These are phyloP conservation scores for Himalopsyche phryganea DNA, from an alignment of 1,140 invertebrate species.

Conservation along the genomic window DNA sequence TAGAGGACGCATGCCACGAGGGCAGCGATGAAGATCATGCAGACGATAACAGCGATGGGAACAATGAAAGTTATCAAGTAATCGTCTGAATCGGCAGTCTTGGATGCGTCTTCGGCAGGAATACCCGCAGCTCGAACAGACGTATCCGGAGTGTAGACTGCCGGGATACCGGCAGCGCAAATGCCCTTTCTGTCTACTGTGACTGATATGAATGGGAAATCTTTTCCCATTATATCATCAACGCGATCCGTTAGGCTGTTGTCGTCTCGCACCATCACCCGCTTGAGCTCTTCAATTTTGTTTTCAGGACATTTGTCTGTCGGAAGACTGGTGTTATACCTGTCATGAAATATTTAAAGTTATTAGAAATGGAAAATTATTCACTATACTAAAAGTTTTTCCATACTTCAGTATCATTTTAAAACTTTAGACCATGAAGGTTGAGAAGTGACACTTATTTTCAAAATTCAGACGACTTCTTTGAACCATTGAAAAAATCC, in stretches of 20 bases:
- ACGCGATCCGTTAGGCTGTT: constrained; percentile 62
- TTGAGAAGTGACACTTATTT: too few species aligned
- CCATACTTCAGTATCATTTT: background rate
- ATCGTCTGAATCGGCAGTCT: constrained; percentile 58
- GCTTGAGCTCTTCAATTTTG: constrained; percentile 67
- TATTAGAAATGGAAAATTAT: background rate
- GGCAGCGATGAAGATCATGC: constrained; percentile 82
- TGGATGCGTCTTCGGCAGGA: constrained; percentile 47
- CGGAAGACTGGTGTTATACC: constrained; percentile 51
- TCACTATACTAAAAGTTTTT: constrained; percentile 2
- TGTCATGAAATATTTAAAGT: constrained; percentile 29
- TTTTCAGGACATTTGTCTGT: constrained; percentile 69
- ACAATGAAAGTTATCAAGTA: constrained; percentile 88
- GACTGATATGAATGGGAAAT: constrained; percentile 74
- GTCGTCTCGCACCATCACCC: constrained; percentile 66
- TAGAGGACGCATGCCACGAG: constrained; percentile 88
- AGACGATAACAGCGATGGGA: constrained; percentile 83
- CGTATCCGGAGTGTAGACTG: constrained; percentile 35
- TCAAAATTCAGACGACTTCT: too few species aligned
- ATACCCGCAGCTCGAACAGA: constrained; percentile 3
- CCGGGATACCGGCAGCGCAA: constrained; percentile 62
- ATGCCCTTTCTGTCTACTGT: constrained; percentile 65
- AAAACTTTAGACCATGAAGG: too few species aligned
- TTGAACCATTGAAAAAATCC: too few species aligned
- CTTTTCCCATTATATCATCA: constrained; percentile 68